Evolutionary conservation across 2,888 invertebrate species (phyloP), one percentile per base, ranked within the genome.

Genomic region (Antitype chi): DNA sequence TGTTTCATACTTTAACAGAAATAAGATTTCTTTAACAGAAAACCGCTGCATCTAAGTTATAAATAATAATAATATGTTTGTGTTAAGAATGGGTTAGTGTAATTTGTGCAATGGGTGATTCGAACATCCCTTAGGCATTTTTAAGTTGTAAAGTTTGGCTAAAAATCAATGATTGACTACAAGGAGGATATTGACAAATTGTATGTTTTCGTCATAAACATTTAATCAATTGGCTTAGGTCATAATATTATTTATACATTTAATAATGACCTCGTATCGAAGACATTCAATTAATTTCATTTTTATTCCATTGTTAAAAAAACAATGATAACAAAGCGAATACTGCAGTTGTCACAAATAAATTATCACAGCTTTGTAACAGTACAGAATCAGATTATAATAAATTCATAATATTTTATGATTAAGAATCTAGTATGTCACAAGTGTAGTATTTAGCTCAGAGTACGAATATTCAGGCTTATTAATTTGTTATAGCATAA

Each of bases 401-500:
- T 38, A 3, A 52, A 38, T 28, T n/a, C 2, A 11, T 53, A 17
- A 43, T 23, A 23, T 17, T 38, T 28, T n/a, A 13, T 38, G 5
- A 1, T 17, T 38, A 7, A 9, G 6, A 15, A 25, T 23, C 49
- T 52, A 49, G 8, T 32, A 60, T 63, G 59, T 73, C 11, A 74
- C 53, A 80, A 85, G 70, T 72, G 57, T 28, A 75, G 64, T 62
- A 66, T 64, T 64, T 67, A 60, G 32, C 66, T 70, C 62, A 32
- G 28, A 47, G 11, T 59, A n/a, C n/a, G 11, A 57, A 78, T 75
- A 76, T 78, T 32, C 74, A 81, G 79, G 80, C 49, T 84, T 81
- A 84, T 71, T 70, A 68, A 79, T 76, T 70, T 52, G 1, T 47
- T 15, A 17, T 7, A n/a, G 7, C 6, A 17, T 38, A 38, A 25